A percentile compares a stretch with the other conserved stretches of the same genome.
phyloP scores from a whole-genome alignment of 1,140 invertebrate genomes.

The Helicorthomorpha holstii region DNA sequence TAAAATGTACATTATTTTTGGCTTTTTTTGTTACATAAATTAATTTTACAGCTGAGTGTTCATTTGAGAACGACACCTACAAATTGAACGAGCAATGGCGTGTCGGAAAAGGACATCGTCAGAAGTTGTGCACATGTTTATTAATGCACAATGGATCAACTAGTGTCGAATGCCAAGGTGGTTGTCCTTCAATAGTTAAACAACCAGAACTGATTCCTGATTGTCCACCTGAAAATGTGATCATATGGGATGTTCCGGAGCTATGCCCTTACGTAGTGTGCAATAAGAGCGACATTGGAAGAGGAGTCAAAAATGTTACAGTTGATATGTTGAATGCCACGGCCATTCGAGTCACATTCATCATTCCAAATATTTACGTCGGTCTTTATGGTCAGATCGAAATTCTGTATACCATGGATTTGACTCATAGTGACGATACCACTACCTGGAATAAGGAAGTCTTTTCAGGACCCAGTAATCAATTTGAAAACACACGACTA shows the following conservation, averaged over 20 bases:
- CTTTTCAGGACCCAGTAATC: slow-evolving; percentile 57
- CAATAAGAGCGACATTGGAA: slow-evolving; percentile 15
- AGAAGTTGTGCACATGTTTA: slow-evolving; percentile 14
- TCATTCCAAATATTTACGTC: slow-evolving; percentile 59
- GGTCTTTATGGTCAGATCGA: slow-evolving; percentile 66
- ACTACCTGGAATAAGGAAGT: slow-evolving; percentile 61
- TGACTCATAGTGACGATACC: slow-evolving; percentile 48
- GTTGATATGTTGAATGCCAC: slow-evolving; percentile 45
- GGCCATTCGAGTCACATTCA: slow-evolving; percentile 60
- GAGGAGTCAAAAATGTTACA: slow-evolving; percentile 13
- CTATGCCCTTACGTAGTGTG: slow-evolving; percentile 19
- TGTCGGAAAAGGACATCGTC: slow-evolving; percentile 10
- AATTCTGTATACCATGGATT: slow-evolving; percentile 55
- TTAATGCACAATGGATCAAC: slow-evolving; percentile 12
- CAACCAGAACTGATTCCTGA: slow-evolving; percentile 13
- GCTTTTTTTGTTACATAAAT: too few species aligned
- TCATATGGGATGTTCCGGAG: slow-evolving; percentile 15
- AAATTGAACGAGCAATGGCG: slow-evolving; percentile 16
- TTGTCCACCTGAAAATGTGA: slow-evolving; percentile 13
- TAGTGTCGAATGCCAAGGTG: slow-evolving; percentile 13
- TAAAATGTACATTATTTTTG: too few species aligned
- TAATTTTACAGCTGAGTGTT: slow-evolving; percentile 11
- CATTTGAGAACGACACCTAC: slow-evolving; percentile 12
- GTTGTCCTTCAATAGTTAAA: slow-evolving; percentile 14
- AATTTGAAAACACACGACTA: slow-evolving; percentile 62